Conservation (phyloP, 2,888 invertebrate genomes). For the Brachyopa scutellaris region DNA sequence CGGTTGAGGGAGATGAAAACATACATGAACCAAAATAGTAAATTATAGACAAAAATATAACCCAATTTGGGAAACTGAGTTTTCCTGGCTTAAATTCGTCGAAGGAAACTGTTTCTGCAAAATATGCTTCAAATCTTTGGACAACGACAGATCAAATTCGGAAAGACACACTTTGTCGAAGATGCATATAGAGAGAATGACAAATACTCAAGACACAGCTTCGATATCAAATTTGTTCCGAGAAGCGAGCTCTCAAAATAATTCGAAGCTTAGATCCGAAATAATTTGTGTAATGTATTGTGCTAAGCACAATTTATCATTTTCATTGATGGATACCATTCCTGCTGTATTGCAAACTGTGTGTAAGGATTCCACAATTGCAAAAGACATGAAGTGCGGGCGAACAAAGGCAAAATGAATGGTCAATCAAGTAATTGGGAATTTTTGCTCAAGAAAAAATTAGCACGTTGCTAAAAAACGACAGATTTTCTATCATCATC, state of each 20-base stretch:
- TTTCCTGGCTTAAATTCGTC: too few species aligned
- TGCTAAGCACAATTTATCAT: neutral
- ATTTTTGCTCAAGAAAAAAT: conserved; percentile 1
- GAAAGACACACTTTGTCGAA: too few species aligned
- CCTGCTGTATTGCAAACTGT: neutral
- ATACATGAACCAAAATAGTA: neutral
- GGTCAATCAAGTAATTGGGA: neutral
- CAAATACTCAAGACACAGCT: neutral
- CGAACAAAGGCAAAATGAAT: conserved; percentile 1
- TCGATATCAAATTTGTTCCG: neutral
- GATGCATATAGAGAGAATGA: neutral
- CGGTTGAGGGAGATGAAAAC: neutral
- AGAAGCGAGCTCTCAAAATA: neutral
- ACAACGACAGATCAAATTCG: neutral
- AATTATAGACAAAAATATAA: neutral
- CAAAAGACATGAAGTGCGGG: neutral
- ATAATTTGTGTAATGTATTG: conserved; percentile 8
- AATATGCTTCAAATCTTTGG: neutral
- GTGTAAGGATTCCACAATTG: neutral
- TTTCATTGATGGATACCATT: neutral
- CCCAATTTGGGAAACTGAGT: neutral
- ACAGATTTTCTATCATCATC: neutral
- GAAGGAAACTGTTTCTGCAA: neutral
- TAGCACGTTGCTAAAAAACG: neutral
- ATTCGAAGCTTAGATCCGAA: neutral